phyloP scores from a whole-genome alignment of 2,797 vertebrate genomes.

The Gymnothorax javanicus region DNA sequence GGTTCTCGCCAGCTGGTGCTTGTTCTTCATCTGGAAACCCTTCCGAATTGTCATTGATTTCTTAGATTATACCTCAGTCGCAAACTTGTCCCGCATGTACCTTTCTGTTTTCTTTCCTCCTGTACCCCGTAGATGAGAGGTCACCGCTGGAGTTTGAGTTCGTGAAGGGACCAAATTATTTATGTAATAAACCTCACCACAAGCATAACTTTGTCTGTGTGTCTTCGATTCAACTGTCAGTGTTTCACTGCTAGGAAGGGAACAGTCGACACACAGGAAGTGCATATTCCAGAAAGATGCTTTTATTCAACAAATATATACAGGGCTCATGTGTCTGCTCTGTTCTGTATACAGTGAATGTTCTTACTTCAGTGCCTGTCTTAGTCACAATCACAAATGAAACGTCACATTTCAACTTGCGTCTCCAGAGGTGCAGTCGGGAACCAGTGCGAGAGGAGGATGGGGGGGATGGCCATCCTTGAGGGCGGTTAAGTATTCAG shows the following conservation, averaged over 20 bases:
- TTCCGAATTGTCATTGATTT: slow-evolving; percentile 10
- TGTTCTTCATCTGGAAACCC: slow-evolving; percentile 20
- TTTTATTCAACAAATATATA: slow-evolving; percentile 78
- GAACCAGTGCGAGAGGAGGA: not conserved
- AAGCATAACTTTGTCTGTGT: slow-evolving; percentile 73
- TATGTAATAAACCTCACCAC: slow-evolving; percentile 92
- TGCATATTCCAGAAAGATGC: slow-evolving; percentile 69
- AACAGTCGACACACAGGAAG: not conserved
- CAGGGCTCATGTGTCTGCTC: slow-evolving; percentile 59
- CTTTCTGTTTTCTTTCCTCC: not conserved
- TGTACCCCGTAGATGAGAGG: slow-evolving; percentile 37
- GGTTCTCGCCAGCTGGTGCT: not conserved
- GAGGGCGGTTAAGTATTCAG: not conserved
- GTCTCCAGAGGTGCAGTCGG: slow-evolving; percentile 1
- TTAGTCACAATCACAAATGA: slow-evolving; percentile 30
- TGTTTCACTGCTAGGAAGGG: not conserved
- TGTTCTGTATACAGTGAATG: slow-evolving; percentile 60
- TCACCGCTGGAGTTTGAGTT: slow-evolving; percentile 64
- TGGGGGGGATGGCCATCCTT: not conserved
- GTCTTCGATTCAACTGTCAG: slow-evolving; percentile 12
- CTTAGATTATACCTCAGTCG: not conserved
- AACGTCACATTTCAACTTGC: not conserved
- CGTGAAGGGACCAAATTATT: slow-evolving; percentile 91
- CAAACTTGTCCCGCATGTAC: not conserved
- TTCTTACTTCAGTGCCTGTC: slow-evolving; percentile 18